These are phyloP conservation scores for Aporrectodea caliginosa DNA, from an alignment of 1,140 invertebrate species.

Conservation along the genomic window DNA sequence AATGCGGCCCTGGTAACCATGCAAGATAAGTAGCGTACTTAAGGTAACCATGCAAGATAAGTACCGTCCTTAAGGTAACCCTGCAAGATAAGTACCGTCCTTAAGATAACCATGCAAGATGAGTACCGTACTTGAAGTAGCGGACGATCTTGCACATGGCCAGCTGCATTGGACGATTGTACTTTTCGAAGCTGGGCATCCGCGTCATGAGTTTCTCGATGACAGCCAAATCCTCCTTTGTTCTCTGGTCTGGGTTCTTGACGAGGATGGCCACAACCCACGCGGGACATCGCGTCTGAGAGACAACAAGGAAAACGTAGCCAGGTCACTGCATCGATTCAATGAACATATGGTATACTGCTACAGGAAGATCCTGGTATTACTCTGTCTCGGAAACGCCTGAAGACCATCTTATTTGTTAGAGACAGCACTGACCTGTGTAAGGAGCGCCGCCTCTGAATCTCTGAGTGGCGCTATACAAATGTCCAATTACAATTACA, in stretches of 20 bases:
- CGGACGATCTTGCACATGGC: constrained; percentile 30
- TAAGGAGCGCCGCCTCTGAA: no score
- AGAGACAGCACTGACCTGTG: neutral
- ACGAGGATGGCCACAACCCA: neutral
- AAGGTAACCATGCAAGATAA: no score
- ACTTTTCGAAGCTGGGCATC: constrained; percentile 27
- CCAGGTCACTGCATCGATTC: neutral
- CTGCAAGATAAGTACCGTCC: neutral
- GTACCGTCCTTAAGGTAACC: no score
- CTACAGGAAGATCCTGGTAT: neutral
- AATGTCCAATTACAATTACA: no score
- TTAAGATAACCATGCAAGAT: neutral
- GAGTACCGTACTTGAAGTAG: constrained; percentile 29
- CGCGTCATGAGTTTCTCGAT: constrained; percentile 11
- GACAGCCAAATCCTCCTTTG: constrained; percentile 6
- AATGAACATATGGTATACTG: no score
- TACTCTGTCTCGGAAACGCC: neutral
- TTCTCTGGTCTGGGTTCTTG: constrained; percentile 15
- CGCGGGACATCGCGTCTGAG: neutral
- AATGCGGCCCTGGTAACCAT: no score
- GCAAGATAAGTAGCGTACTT: no score
- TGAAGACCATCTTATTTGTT: neutral
- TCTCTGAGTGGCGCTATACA: no score
- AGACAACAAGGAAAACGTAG: neutral
- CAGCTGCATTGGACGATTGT: constrained; percentile 28